Base-by-base conservation (phyloP, 2,888 invertebrate species). In the Sarcophaga subvicina region DNA sequence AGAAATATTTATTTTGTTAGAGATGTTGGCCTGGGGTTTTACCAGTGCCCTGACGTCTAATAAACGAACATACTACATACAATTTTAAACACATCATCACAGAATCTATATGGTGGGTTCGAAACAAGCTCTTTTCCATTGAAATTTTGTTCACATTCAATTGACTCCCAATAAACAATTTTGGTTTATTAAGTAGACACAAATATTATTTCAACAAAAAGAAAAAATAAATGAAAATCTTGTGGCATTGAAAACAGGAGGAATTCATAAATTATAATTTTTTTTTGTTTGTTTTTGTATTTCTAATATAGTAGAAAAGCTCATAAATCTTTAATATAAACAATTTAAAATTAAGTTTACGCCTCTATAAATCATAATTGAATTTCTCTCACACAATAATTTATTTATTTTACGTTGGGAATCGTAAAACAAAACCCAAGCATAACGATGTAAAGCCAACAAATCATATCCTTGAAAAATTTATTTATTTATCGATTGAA, bases 401-500 rank as follows among this genome's bases (percentile, higher is more conserved):
- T 12, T 69, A 54, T 17, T 62, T 60, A 17, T 49, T 70, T 63
- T 79, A 20, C n/a, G 67, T 20, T n/a, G 54, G 14, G 2, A 22
- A 70, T 54, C 12, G 25, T 54, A 70, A 54, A 70, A 70, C n/a
- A 45, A 59, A 37, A 66, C 14, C 37, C 54, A 70, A n/a, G 5
- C 78, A 14, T 45, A 70, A 47, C 47, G 59, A 60, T 37, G 59
- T 72, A 37, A 72, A 60, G 60, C 60, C 22, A 59, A 14, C 69
- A 60, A 70, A 62, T 70, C 49, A 62, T 54, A 27, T 69, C 25
- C 78, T 62, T 78, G n/a, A 78, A 37, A 62, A 47, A 62, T 70
- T 62, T 78, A 60, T 79, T 70, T 70, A 67, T 69, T 12, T 69
- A 69, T 69, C 20, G 22, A 69, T 69, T 54, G 69, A 79, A 22